Percentiles rank a stretch among this genome's conserved stretches.
Conservation (phyloP, 2,797 vertebrate species). For the Alauda arvensis region DNA sequence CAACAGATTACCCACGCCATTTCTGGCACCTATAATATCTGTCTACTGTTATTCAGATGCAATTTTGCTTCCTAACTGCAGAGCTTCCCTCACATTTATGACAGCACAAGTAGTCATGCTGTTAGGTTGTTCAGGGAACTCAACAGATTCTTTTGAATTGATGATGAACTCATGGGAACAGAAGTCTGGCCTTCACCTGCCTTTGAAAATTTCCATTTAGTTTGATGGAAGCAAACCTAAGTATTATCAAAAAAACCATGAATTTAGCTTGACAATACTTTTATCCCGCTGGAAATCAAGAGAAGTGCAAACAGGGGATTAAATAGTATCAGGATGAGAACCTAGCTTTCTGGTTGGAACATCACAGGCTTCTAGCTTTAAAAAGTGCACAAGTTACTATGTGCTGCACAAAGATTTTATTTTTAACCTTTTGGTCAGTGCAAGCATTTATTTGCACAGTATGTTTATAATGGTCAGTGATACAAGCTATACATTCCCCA, state of each 20-base stretch:
- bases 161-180: not conserved
- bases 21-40: not conserved
- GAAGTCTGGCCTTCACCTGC: not conserved
- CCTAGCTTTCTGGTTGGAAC: not conserved
- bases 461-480: not conserved
- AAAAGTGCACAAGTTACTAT: not conserved
- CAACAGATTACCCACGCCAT: not conserved
- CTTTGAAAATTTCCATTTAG: not conserved
- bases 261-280: not conserved
- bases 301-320: not conserved
- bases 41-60: not conserved
- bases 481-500: not conserved
- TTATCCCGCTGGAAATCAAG: not conserved
- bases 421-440: constrained; percentile 4
- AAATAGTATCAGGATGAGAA: not conserved
- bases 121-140: not conserved
- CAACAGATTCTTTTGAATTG: not conserved
- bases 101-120: not conserved
- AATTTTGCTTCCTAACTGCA: not conserved
- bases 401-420: not conserved
- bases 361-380: not conserved
- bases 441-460: not conserved
- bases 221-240: not conserved
- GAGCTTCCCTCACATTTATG: not conserved
- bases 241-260: not conserved